phyloP scores from a whole-genome alignment of 2,797 vertebrate species.

The Sebastes iracundus region DNA sequence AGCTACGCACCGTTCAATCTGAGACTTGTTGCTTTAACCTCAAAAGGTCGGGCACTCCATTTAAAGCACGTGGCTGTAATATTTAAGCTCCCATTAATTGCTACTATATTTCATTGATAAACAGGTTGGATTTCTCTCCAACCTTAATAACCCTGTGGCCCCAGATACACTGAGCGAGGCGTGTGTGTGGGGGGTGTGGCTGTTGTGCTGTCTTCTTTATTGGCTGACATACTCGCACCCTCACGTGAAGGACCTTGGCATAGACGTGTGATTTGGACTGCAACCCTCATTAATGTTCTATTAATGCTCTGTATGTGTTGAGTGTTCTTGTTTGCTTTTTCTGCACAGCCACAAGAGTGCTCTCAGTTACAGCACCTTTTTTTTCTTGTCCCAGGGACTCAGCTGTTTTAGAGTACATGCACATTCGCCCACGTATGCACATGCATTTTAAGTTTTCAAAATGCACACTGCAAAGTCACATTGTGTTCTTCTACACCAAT shows the following conservation, averaged over 20 bases:
- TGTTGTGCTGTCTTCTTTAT: constrained; percentile 10
- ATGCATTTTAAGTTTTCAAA: neutral
- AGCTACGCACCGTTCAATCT: neutral
- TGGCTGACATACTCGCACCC: constrained; percentile 10
- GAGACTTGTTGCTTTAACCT: constrained; percentile 20
- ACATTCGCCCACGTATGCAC: neutral
- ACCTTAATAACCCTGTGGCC: neutral
- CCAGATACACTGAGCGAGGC: neutral
- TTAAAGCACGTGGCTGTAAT: neutral
- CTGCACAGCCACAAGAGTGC: neutral
- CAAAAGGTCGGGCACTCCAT: neutral
- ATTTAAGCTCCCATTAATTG: neutral
- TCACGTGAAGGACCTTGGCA: constrained; percentile 25
- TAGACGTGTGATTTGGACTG: constrained; percentile 27
- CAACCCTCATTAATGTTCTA: constrained; percentile 30
- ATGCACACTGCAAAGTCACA: neutral
- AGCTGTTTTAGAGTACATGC: constrained; percentile 21
- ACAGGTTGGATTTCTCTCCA: neutral
- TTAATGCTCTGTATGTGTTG: constrained; percentile 4
- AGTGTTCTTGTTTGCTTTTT: constrained; percentile 16
- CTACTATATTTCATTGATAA: constrained; percentile 1
- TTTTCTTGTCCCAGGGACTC: constrained; percentile 20
- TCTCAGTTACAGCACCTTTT: constrained; percentile 63
- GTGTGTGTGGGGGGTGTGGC: constrained; percentile 5
- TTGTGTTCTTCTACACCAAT: neutral